phyloP scores from a whole-genome alignment of 2,113 vertebrate genomes.

The Andinoacara biseriatus region DNA sequence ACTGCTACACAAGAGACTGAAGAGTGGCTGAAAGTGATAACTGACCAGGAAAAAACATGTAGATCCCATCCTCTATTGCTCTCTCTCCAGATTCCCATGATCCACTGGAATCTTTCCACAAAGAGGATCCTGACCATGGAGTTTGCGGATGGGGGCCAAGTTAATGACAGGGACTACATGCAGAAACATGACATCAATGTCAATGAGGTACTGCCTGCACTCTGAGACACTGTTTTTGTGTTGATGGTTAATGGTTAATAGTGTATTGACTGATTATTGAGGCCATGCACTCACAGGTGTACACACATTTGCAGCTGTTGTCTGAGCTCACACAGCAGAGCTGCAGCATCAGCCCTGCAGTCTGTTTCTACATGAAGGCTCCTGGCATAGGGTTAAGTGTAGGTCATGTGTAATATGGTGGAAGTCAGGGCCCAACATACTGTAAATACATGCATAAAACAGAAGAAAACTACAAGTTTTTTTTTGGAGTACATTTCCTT shows the following conservation, averaged over 20 bases:
- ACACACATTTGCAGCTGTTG: not conserved
- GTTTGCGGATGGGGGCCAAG: constrained; percentile 93
- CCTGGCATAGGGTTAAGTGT: not conserved
- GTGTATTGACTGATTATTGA: not conserved
- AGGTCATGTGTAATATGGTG: not conserved
- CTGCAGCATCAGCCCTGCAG: not conserved
- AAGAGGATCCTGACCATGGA: constrained; percentile 96
- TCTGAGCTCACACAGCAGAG: not conserved
- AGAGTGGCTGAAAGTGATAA: not conserved
- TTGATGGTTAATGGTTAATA: not conserved
- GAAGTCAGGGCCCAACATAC: no score
- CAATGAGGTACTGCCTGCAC: constrained; percentile 84
- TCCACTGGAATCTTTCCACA: constrained; percentile 94
- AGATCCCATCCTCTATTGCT: not conserved
- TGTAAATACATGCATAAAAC: no score
- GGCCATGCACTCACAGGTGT: no score
- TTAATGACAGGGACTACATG: constrained; percentile 94
- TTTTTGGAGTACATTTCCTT: no score
- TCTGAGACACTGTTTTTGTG: not conserved
- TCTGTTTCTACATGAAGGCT: not conserved
- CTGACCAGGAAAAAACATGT: not conserved
- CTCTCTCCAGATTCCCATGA: constrained; percentile 85
- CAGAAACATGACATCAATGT: constrained; percentile 87
- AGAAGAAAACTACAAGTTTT: no score
- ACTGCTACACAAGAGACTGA: not conserved